phyloP scores from a whole-genome alignment of 2,888 invertebrate genomes.

The Aphidoletes aphidimyza region DNA sequence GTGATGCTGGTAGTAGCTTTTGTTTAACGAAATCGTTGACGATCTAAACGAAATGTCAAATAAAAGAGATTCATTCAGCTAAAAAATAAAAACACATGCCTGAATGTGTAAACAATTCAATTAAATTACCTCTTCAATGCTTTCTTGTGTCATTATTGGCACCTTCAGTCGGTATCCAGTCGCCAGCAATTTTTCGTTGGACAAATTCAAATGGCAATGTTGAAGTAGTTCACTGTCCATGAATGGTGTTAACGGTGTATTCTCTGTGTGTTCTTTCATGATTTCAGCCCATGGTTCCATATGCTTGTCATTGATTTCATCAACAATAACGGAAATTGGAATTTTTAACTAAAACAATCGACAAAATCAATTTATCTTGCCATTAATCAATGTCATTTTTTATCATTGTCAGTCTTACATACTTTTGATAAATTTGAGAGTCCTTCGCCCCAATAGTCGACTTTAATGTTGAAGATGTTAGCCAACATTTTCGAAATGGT shows the following conservation, averaged over 20 bases:
- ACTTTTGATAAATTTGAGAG: slow-evolving; percentile 86
- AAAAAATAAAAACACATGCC: too few relatives aligned
- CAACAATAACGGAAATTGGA: slow-evolving; percentile 69
- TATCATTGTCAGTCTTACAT: too few relatives aligned
- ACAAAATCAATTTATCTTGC: background rate
- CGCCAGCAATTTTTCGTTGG: slow-evolving; percentile 73
- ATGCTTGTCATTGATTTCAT: slow-evolving; percentile 94
- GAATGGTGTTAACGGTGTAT: slow-evolving; percentile 89
- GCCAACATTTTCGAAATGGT: slow-evolving; percentile 80
- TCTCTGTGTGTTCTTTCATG: slow-evolving; percentile 76
- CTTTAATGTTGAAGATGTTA: slow-evolving; percentile 85
- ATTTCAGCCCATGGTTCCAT: slow-evolving; percentile 91
- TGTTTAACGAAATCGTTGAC: slow-evolving; percentile 83
- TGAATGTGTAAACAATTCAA: background rate
- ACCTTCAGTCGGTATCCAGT: slow-evolving; percentile 72
- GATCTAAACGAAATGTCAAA: slow-evolving; percentile 69
- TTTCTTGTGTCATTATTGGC: slow-evolving; percentile 73
- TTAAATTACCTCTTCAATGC: slow-evolving; percentile 71
- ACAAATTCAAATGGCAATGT: slow-evolving; percentile 82
- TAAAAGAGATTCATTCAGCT: slow-evolving; percentile 55
- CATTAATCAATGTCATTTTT: background rate
- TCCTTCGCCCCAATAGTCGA: slow-evolving; percentile 86
- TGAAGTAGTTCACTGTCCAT: slow-evolving; percentile 84
- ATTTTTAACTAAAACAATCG: background rate
- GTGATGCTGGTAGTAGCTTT: slow-evolving; percentile 83